Evolutionary conservation across 2,797 vertebrate species (phyloP), one percentile per base, ranked within the genome.

Genomic region (Sibirionetta formosa): DNA sequence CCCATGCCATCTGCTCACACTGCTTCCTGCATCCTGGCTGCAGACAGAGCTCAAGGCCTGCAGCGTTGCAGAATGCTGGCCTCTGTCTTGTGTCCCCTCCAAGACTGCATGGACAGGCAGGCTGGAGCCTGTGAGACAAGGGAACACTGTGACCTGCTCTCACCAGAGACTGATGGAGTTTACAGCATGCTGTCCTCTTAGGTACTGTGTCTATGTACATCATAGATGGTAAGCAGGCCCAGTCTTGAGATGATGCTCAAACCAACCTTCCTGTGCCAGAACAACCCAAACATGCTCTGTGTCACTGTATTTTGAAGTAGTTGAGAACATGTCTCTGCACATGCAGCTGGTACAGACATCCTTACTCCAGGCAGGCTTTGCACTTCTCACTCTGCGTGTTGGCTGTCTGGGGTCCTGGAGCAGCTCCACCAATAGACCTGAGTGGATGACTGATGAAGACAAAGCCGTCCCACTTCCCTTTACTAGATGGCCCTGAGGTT

Each of bases 101-200:
- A n/a, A n/a, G 35, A 5, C 6, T 18, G 11, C 18, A 7, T 6
- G n/a, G 53, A 70, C 18, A 38, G 51, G 56, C 26, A 54, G 19
- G 7, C 0, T 60, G 42, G n/a, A 91, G 22, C 27, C 75, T 54
- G 4, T 0, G 2, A 50, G 24, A 23, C 5, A 31, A 44, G 27
- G 23, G 44, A 19, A 48, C 3, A 2, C 44, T n/a, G 33, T 46
- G 13, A 11, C 24, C 57, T 2, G 1, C 31, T 31, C 2, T 18
- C 17, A 65, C 19, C 40, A 46, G 18, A 76, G 29, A 14, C 26
- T 50, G 19, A 27, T 78, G 75, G 33, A 54, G 29, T 73, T 91
- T 51, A 15, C 48, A 33, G 20, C 7, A 0, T 0, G 10, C 16
- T 51, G 17, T 58, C 4, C 24, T 87, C 35, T 20, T 18, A 7